A percentile compares a stretch with the other conserved stretches of the same genome.
phyloP scores from a whole-genome alignment of 2,888 invertebrate species.

The Lumbricus terrestris region DNA sequence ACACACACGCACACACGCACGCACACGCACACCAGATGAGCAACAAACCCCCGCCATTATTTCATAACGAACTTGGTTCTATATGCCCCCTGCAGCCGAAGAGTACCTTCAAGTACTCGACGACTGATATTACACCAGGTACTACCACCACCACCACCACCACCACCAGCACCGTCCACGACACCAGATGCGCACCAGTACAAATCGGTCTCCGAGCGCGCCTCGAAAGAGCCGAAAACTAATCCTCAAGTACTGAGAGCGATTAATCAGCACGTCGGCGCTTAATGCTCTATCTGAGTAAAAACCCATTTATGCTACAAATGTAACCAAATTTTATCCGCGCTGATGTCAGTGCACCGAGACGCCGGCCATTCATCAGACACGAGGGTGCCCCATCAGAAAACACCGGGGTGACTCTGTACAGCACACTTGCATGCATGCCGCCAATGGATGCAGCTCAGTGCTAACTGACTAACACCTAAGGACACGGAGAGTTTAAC shows the following conservation, averaged over 20 bases:
- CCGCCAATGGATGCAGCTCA: neutral
- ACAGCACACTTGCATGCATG: too few relatives aligned
- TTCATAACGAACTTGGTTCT: neutral
- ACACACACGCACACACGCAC: too few relatives aligned
- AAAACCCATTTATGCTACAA: neutral
- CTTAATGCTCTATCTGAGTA: slow-evolving; percentile 3
- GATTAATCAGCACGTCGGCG: neutral
- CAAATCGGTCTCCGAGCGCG: neutral
- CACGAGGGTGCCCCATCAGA: neutral
- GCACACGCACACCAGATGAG: neutral
- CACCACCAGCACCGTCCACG: neutral
- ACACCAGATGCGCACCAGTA: neutral
- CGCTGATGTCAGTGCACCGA: neutral
- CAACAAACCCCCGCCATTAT: neutral
- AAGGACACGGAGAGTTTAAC: neutral
- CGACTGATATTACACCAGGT: slow-evolving; percentile 3
- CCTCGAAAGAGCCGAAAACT: neutral
- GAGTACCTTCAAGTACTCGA: neutral
- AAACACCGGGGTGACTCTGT: neutral
- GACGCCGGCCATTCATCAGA: neutral
- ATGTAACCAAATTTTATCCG: slow-evolving; percentile 3
- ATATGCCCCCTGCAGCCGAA: neutral
- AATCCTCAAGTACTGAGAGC: neutral
- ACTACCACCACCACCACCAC: neutral
- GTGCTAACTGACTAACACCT: too few relatives aligned